Percentiles rank a stretch among this genome's conserved stretches.
Evolutionary conservation across 2,888 invertebrate species (phyloP).

Genomic region (Mesoligia furuncula): DNA sequence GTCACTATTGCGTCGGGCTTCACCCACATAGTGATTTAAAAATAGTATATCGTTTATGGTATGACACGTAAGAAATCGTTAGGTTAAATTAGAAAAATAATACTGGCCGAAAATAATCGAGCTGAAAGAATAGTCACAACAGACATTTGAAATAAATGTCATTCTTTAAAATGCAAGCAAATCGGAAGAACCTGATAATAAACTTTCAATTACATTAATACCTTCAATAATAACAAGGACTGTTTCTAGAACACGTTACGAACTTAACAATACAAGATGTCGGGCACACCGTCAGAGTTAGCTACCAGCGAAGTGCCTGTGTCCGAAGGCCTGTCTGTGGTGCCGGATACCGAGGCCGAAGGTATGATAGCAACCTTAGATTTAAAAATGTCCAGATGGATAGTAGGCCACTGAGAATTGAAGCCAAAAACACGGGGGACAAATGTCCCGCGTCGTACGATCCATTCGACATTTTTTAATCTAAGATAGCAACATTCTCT

Average conservation of each 20-base stretch:
- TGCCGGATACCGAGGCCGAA: slow-evolving; percentile 61
- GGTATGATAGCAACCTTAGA: slow-evolving; percentile 4
- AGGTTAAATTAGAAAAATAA: background rate
- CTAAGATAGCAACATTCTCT: background rate
- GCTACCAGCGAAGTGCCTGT: slow-evolving; percentile 69
- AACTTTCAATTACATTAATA: slow-evolving; percentile 46
- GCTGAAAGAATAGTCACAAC: slow-evolving; percentile 44
- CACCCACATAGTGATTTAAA: background rate
- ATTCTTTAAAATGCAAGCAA: slow-evolving; percentile 78
- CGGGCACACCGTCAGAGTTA: slow-evolving; percentile 64
- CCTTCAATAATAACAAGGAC: slow-evolving; percentile 68
- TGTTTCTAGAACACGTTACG: slow-evolving; percentile 72
- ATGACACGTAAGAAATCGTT: background rate
- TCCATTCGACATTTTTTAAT: too few relatives aligned
- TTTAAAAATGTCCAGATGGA: too few relatives aligned
- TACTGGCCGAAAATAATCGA: slow-evolving; percentile 32
- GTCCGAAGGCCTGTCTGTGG: slow-evolving; percentile 51
- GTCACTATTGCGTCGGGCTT: too few relatives aligned
- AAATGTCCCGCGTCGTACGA: too few relatives aligned
- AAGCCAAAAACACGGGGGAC: too few relatives aligned
- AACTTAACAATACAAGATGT: slow-evolving; percentile 69
- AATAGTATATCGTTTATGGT: background rate
- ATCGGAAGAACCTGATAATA: slow-evolving; percentile 52
- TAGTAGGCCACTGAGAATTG: too few relatives aligned
- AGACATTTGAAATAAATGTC: slow-evolving; percentile 64